Percentiles rank a stretch among this genome's conserved stretches.
These are phyloP conservation scores for Sebastiscus tertius DNA, from an alignment of 2,797 vertebrate species.

Conservation along the genomic window DNA sequence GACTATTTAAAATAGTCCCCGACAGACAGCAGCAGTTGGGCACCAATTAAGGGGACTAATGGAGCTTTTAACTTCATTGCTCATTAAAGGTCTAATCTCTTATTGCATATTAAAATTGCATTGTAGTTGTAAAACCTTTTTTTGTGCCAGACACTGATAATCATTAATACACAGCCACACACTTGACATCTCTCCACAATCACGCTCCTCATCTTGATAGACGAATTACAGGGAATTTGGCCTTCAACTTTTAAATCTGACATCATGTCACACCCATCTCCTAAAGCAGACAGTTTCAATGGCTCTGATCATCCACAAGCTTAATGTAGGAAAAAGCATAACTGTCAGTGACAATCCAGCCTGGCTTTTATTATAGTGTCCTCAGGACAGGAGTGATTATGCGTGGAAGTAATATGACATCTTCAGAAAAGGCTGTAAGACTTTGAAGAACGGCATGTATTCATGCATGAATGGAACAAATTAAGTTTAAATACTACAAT, in stretches of 20 bases:
- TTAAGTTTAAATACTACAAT: slow-evolving; percentile 21
- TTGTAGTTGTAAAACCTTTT: slow-evolving; percentile 30
- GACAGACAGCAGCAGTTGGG: slow-evolving; percentile 30
- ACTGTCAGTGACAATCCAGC: slow-evolving; percentile 28
- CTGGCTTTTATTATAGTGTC: slow-evolving; percentile 31
- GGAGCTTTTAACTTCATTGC: slow-evolving; percentile 37
- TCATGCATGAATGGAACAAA: slow-evolving; percentile 31
- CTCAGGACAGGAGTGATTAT: slow-evolving; percentile 34
- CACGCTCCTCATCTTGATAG: slow-evolving; percentile 1
- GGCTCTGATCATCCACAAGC: slow-evolving; percentile 35
- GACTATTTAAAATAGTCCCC: neutral
- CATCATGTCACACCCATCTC: slow-evolving; percentile 24
- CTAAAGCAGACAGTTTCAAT: slow-evolving; percentile 16
- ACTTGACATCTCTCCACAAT: neutral
- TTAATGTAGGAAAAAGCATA: slow-evolving; percentile 30
- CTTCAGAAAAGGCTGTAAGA: slow-evolving; percentile 29
- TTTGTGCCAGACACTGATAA: slow-evolving; percentile 5
- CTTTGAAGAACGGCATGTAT: slow-evolving; percentile 23
- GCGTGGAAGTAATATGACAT: slow-evolving; percentile 33
- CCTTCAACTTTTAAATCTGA: slow-evolving; percentile 44
- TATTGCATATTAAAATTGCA: slow-evolving; percentile 41
- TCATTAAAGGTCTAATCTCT: slow-evolving; percentile 37
- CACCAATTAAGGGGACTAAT: slow-evolving; percentile 44
- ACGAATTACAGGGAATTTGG: slow-evolving; percentile 28
- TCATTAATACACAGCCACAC: neutral